Conservation (phyloP, 2,797 vertebrate genomes). For the Eurystomus glaucurus region DNA sequence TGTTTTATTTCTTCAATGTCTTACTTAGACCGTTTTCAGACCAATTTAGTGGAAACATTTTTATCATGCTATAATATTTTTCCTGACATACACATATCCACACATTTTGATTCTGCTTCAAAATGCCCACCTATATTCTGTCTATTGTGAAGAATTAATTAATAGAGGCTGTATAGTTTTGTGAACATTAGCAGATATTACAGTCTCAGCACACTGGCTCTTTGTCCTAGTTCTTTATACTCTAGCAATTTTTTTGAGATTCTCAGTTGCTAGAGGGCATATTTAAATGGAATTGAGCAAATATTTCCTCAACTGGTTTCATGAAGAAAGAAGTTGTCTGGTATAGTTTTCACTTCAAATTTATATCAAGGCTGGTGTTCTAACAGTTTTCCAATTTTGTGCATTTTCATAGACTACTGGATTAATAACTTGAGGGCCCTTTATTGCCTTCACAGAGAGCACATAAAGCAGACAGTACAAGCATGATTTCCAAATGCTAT, state of each 20-base stretch:
- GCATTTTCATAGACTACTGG: not conserved
- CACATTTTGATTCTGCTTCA: not conserved
- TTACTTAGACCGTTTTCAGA: accelerated
- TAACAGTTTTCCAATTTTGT: slow-evolving; percentile 21
- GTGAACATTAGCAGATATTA: not conserved
- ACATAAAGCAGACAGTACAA: not conserved
- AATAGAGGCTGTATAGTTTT: not conserved
- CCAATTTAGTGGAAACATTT: not conserved
- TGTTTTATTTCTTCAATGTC: not conserved
- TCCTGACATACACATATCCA: not conserved
- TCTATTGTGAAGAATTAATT: not conserved
- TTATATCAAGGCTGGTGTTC: slow-evolving; percentile 2
- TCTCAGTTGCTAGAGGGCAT: not conserved
- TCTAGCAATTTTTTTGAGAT: not conserved
- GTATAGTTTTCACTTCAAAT: slow-evolving; percentile 6
- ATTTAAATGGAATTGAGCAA: slow-evolving; percentile 36
- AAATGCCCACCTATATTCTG: not conserved
- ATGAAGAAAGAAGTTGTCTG: not conserved
- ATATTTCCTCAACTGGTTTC: not conserved
- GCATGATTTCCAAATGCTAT: not conserved
- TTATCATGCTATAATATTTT: not conserved
- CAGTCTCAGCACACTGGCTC: not conserved
- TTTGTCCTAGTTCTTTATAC: not conserved
- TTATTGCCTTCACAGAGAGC: slow-evolving; percentile 6
- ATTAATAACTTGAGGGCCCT: not conserved